Base-by-base conservation (phyloP, 2,113 vertebrate species). In the Lepus americanus region DNA sequence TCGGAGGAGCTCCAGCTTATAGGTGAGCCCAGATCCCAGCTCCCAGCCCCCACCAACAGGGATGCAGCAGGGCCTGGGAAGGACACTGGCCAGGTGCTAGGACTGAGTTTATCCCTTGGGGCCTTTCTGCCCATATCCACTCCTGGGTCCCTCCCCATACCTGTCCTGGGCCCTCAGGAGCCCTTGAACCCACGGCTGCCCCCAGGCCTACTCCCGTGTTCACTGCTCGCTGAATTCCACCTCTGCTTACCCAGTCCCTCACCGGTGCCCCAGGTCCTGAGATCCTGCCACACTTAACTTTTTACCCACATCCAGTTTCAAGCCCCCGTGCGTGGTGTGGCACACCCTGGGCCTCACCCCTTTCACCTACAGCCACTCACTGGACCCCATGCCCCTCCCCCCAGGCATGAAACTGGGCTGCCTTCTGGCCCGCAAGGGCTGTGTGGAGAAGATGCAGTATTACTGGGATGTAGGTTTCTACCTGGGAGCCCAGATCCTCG, bases 391-490 rank as follows among this genome's bases (percentile, higher is more conserved):
- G 6, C 29, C 12, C 3, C 59, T 84, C 55, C 27, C n/a, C 67
- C 13, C 92, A 99, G 99, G 99, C 67, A 98, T 99, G 97, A 99
- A 99, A 87, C 94, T 99, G 87, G 99, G 98, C 98, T 99, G 98
- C 69, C 97, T 99, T 95, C 98, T 99, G 17, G 99, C 99, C 31
- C 98, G 99, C 67, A 99, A 99, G 96, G 99, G 99, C 76, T 98
- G 98, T 86, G 96, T 98, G 95, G 99, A 98, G 98, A 99, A 99
- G 98, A 99, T 99, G 99, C 98, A 98, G 72, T 98, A 99, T 91
- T 99, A 99, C 98, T 99, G 99, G 99, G 99, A 99, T 12, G 99
- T 99, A 1, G 99, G 99, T 14, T 99, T 99, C 96, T 99, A 99
- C 96, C 98, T 99, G 4, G 99, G 99, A 8, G 98, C 98, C 0